Evolutionary conservation across 53 echinoderm and acorn worm genomes (phyloP), one percentile per base, ranked within the genome.

Genomic region (Holothuria leucospilota): DNA sequence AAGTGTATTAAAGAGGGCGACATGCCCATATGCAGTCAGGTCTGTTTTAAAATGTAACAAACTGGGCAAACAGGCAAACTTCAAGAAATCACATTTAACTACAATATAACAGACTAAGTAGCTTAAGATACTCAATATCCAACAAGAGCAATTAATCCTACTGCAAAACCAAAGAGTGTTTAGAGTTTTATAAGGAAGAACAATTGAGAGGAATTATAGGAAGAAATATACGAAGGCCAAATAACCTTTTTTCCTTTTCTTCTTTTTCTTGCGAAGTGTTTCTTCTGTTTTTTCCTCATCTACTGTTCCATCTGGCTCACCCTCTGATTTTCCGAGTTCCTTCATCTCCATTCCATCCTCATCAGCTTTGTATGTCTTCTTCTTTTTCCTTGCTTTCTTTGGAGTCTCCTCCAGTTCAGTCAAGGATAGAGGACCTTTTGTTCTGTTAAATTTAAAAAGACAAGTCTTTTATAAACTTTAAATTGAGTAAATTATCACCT

Each of bases 361-460:
- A 24, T 87, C 90, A 14, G 51, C 83, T 7, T 86, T 90, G 34
- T 71, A 71, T 58, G 83, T 71, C 49, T 75, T 86, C 85, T 92
- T 96, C 85, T 90, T 94, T 72, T 82, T 89, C 56, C 85, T 89
- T 21, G 87, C 84, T 51, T 96, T 96, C 59, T 88, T 92, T n/a
- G 94, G 90, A 25, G 96, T 96, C 70, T 92, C 81, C 28, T 90
- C 96, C 14, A 96, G 67, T 39, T 96, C 94, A 25, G 92, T 84
- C 53, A 96, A 81, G 28, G 94, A 89, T 85, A 96, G 85, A 13
- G 93, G 87, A 29, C 79, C 79, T 52, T 78, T 78, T n/a, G 51
- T 78, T 72, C 72, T 72, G 72, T 42, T 56, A 2, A 56, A 56
- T 56, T 16, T 16, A 56, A 1, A 56, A 16, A 56, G 11, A 46